Base-by-base conservation (phyloP, 2,113 vertebrate species). In the Triplophysa tibetana region DNA sequence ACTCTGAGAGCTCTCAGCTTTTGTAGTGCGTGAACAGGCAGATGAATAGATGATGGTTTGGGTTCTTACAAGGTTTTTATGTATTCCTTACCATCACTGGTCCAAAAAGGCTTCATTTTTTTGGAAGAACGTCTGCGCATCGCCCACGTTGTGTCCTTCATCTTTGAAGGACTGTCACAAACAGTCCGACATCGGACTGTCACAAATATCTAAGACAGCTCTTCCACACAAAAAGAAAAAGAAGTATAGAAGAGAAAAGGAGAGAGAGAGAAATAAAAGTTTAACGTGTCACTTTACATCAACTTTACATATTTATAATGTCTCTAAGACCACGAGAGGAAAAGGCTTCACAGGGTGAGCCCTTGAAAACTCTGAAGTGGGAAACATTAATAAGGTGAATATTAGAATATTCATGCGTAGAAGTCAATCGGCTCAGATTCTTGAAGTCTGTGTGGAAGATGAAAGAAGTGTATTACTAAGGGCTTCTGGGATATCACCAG, bases 381-480 rank as follows among this genome's bases (percentile, higher is more conserved):
- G n/a, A 80, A 65, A 58, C 78, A 80, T 65, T 73, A 38, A 73
- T 66, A 26, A 56, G 33, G 48, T 79, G 58, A 73, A 65, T 72
- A 66, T 66, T 17, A 21, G 60, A 56, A 74, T 74, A 74, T 74
- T 45, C 6, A 52, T 43, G 54, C 2, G 33, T 73, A 50, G 43
- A 58, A 48, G 73, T 16, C 41, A 23, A 48, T 38, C 45, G 58
- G 16, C 21, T 26, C 33, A 9, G 23, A 56, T n/a, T 56, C 26
- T 72, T 56, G 23, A 43, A 17, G 19, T 70, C 56, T 33, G 23
- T 58, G 65, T 43, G 56, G 64, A 78, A 68, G 24, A 43, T 19
- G 52, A 19, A 17, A 56, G 17, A 24, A 38, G 16, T 5, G 13
- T 29, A 43, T 70, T 79, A 72, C 50, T 33, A 21, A 24, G 2